phyloP scores from a whole-genome alignment of 2,797 vertebrate genomes.

The Acomys russatus region DNA sequence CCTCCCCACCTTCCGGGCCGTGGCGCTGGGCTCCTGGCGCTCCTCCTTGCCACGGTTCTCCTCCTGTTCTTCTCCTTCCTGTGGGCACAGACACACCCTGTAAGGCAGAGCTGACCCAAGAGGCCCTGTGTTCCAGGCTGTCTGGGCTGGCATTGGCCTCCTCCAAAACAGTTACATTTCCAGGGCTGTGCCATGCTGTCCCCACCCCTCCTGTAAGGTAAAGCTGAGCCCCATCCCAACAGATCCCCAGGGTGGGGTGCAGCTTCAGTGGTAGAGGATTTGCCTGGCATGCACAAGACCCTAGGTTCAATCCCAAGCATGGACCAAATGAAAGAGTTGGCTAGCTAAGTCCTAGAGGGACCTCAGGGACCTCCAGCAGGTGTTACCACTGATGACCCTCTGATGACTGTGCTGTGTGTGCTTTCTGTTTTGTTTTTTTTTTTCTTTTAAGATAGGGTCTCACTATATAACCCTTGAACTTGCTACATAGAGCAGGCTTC shows the following conservation, averaged over 20 bases:
- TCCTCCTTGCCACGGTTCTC: constrained; percentile 91
- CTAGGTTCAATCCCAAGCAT: not conserved
- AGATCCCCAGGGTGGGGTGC: not conserved
- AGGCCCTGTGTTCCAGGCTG: not conserved
- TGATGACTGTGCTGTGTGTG: not conserved
- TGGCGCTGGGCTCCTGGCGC: constrained; percentile 90
- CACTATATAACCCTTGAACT: not conserved
- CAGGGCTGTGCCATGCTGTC: not conserved
- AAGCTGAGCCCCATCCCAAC: not conserved
- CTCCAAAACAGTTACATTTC: not conserved
- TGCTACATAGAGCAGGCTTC: not conserved
- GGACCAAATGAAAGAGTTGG: not conserved
- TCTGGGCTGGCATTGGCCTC: not conserved
- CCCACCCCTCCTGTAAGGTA: not conserved
- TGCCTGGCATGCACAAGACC: not conserved
- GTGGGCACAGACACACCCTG: constrained; percentile 77
- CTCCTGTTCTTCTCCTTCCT: constrained; percentile 94
- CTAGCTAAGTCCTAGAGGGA: not conserved
- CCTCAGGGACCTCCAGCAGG: not conserved
- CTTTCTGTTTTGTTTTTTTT: not conserved
- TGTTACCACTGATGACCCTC: not conserved
- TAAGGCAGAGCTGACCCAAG: constrained; percentile 50
- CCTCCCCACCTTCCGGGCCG: constrained; percentile 92
- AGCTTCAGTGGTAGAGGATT: not conserved
- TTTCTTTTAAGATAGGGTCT: not conserved